Evolutionary conservation across 2,888 invertebrate genomes (phyloP).

Genomic region (Heliconius ismenius): DNA sequence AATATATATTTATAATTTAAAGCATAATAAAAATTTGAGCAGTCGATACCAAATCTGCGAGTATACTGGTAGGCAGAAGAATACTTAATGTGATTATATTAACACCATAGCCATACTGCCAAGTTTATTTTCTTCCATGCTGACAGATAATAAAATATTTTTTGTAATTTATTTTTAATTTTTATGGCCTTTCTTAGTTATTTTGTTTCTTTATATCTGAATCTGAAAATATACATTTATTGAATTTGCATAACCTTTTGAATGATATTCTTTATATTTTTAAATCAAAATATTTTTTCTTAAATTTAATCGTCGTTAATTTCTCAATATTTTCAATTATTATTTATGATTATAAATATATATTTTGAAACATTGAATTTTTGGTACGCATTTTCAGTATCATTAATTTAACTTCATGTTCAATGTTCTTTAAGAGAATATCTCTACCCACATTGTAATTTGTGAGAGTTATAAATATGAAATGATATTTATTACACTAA

Average conservation of each 20-base stretch:
- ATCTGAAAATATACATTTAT: neutral
- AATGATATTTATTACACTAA: neutral
- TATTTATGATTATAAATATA: no score
- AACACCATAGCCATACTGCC: conserved; percentile 24
- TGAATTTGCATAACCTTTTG: neutral
- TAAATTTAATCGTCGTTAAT: no score
- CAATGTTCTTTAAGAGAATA: neutral
- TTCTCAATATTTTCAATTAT: no score
- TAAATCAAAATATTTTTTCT: neutral
- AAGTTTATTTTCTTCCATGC: conserved; percentile 8
- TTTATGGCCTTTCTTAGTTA: neutral
- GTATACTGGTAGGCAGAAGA: conserved; percentile 38
- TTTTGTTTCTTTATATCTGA: neutral
- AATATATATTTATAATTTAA: neutral
- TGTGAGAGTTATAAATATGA: neutral
- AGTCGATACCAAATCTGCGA: conserved; percentile 38
- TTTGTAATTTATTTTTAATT: neutral
- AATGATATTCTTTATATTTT: neutral
- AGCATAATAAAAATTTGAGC: conserved; percentile 16
- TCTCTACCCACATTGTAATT: neutral
- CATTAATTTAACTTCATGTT: no score
- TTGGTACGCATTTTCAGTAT: no score
- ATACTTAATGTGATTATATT: conserved; percentile 43
- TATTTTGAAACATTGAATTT: no score
- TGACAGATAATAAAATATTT: conserved; percentile 13